Evolutionary conservation across 2,797 vertebrate species (phyloP).

Genomic region (Danionella dracula): DNA sequence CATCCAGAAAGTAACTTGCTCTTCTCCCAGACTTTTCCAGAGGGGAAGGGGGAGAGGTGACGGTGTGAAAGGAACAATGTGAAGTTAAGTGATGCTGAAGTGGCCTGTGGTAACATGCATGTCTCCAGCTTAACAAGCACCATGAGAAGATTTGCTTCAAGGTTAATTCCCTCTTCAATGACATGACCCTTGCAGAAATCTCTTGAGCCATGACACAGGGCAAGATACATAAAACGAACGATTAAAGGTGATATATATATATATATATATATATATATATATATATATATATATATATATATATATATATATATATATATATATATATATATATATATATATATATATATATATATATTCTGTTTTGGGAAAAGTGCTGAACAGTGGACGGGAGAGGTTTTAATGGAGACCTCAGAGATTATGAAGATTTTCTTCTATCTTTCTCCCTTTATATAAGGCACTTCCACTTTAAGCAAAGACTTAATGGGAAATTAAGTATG

Average conservation of each 20-base stretch:
- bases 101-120: constrained; percentile 40
- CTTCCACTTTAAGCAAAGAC: constrained; percentile 19
- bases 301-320: too few species aligned
- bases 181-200: constrained; percentile 33
- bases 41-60: not conserved
- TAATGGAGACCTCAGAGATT: constrained; percentile 33
- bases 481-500: constrained; percentile 21
- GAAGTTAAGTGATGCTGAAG: constrained; percentile 39
- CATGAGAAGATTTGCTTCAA: constrained; percentile 45
- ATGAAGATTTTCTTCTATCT: constrained; percentile 14
- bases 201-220: constrained; percentile 17
- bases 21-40: constrained; percentile 37
- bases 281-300: too few species aligned
- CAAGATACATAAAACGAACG: not conserved
- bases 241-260: not conserved
- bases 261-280: too few species aligned
- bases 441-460: not conserved
- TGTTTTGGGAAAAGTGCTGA: constrained; percentile 29
- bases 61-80: constrained; percentile 13
- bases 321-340: too few species aligned
- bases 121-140: constrained; percentile 58
- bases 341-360: too few species aligned
- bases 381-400: constrained; percentile 20
- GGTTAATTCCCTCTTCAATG: constrained; percentile 60
- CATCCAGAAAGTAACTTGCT: constrained; percentile 49